Conservation (phyloP, 2,888 invertebrate species). For the Microplitis deprimator region DNA sequence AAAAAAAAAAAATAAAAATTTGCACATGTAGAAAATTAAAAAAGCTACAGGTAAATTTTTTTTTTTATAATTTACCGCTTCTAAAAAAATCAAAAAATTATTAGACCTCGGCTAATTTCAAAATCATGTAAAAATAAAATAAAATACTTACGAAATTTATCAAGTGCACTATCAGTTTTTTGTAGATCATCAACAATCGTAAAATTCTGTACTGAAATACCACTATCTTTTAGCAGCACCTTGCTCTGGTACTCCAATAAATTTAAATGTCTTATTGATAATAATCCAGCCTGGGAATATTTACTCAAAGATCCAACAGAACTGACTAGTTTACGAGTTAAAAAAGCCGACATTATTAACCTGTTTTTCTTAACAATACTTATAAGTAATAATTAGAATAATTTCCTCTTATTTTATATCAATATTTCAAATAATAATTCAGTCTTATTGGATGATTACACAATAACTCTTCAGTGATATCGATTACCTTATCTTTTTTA, state of each 20-base stretch:
- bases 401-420: background rate
- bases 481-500: constrained; percentile 26
- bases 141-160: constrained; percentile 78
- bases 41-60: no score
- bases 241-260: constrained; percentile 98
- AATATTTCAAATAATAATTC: background rate
- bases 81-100: no score
- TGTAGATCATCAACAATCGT: constrained; percentile 82
- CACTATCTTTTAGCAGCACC: constrained; percentile 87
- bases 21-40: no score
- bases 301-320: constrained; percentile 53
- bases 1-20: background rate
- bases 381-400: background rate
- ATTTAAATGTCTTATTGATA: constrained; percentile 80
- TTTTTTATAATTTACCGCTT: no score
- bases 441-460: background rate
- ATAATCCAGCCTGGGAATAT: constrained; percentile 50
- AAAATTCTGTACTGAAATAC: constrained; percentile 91
- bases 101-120: no score
- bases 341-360: constrained; percentile 64
- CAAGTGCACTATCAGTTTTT: constrained; percentile 75
- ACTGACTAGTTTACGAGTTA: constrained; percentile 54
- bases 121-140: constrained; percentile 24
- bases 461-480: constrained; percentile 9
- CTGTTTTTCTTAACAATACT: constrained; percentile 34